These are phyloP conservation scores for Drosophila bunnanda DNA, from an alignment of 2,888 invertebrate genomes.

Conservation along the genomic window DNA sequence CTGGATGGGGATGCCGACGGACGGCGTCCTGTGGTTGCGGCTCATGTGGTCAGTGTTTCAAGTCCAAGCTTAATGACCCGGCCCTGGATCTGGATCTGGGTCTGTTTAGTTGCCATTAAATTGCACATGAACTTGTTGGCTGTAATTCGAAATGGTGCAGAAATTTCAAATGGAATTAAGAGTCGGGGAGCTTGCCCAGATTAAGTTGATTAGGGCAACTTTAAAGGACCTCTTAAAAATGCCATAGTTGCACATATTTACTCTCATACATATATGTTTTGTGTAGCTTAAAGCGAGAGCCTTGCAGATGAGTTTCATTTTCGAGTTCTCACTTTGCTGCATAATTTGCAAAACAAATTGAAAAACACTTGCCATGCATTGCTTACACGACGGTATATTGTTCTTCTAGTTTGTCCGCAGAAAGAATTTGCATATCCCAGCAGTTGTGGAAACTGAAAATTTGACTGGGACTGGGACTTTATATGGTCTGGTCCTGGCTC, in stretches of 20 bases:
- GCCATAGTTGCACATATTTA: not conserved
- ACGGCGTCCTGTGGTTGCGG: conserved; percentile 58
- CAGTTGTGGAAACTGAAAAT: conserved; percentile 17
- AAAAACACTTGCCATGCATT: conserved; percentile 45
- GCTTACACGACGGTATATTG: conserved; percentile 18
- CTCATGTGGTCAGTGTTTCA: conserved; percentile 55
- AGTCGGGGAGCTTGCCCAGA: conserved; percentile 20
- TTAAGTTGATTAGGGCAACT: conserved; percentile 7
- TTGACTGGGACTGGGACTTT: conserved; percentile 25
- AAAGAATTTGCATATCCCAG: conserved; percentile 44
- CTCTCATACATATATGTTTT: not conserved
- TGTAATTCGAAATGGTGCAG: conserved; percentile 9
- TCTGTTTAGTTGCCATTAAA: conserved; percentile 51
- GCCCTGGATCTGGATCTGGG: conserved; percentile 40
- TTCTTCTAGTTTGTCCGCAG: conserved; percentile 26
- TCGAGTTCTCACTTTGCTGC: conserved; percentile 30
- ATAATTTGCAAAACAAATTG: conserved; percentile 56
- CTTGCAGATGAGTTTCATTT: conserved; percentile 6
- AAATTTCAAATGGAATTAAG: conserved; percentile 47
- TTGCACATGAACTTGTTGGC: conserved; percentile 29
- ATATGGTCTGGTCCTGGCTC: not conserved
- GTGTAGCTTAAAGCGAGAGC: not conserved
- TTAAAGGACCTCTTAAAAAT: not conserved
- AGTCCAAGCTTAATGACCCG: conserved; percentile 53
- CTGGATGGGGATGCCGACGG: conserved; percentile 19